Base-by-base conservation (phyloP, 1,140 invertebrate species). In the Drosophila oshimai region DNA sequence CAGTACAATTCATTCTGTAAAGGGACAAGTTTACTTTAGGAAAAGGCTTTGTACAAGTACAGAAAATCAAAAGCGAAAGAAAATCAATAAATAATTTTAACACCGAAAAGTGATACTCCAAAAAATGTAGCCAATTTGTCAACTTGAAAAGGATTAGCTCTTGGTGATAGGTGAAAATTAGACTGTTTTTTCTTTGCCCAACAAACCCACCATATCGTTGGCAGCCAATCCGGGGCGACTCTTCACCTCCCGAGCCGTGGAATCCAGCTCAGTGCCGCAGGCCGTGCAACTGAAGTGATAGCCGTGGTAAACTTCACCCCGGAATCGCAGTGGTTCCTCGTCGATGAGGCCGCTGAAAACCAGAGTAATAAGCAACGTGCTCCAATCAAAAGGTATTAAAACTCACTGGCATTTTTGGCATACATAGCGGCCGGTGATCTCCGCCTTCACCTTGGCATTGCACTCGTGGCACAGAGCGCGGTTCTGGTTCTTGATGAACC, bases 371-470 rank as follows among this genome's bases (percentile, higher is more conserved):
- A 18, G 13, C 6, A 46, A 54, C 33, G 31, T 28, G 1, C 4
- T 4, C n/a, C 15, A 15, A 34, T 34, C 69, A 6, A 18, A 4
- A 26, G 3, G 6, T 7, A 7, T 26, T 3, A 13, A 4, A 17
- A 93, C 96, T 94, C 93, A 98, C 97, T 99, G 98, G 95, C 99
- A 99, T 91, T 99, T 99, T 91, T 99, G 97, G 92, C 99, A 99
- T 89, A 99, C 96, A 91, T 99, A 98, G 92, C 98, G 98, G 64
- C 98, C 98, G 71, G 96, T 92, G n/a, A 96, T 98, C 73, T 95
- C 96, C 7, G 98, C 98, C 92, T 99, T 99, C 41, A 98, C 97
- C 75, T 95, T 94, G 10, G 98, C 97, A 92, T 99, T 99, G 90
- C 99, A 99, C 58, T 98, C 96, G 89, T 99, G 97, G 90, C 99